A percentile compares a stretch with the other conserved stretches of the same genome.
Conservation (phyloP, 1,140 invertebrate genomes). For the Apolygus lucorum region DNA sequence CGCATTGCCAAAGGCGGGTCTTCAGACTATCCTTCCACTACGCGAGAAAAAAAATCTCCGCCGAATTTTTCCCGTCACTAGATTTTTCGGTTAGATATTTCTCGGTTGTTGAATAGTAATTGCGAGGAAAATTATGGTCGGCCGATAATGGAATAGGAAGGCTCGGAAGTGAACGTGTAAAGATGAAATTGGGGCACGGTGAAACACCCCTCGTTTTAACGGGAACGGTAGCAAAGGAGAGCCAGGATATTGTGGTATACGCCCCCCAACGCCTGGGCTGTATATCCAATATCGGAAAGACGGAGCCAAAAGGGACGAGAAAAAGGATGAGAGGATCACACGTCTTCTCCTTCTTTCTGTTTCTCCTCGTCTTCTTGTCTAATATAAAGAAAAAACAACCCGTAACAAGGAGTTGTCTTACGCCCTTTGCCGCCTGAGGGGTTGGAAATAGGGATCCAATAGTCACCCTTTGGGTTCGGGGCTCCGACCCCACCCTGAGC, state of each 20-base stretch:
- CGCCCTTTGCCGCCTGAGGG: not conserved
- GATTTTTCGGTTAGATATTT: too few species aligned
- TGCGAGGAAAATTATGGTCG: too few species aligned
- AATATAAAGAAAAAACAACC: slow-evolving; percentile 15
- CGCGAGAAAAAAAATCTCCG: too few species aligned
- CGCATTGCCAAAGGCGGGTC: too few species aligned
- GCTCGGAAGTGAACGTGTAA: too few species aligned
- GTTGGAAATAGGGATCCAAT: slow-evolving; percentile 14
- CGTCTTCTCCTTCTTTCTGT: not conserved
- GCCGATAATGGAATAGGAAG: too few species aligned
- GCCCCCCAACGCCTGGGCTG: not conserved
- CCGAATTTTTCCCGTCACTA: too few species aligned
- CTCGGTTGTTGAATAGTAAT: too few species aligned
- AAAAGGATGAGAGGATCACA: slow-evolving; percentile 5
- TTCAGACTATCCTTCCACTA: too few species aligned
- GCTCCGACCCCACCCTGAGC: not conserved
- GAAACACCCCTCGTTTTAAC: slow-evolving; percentile 1
- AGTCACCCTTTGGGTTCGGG: not conserved
- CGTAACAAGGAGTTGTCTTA: slow-evolving; percentile 13
- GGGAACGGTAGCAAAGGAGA: too few species aligned
- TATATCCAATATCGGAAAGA: slow-evolving; percentile 11
- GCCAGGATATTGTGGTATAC: slow-evolving; percentile 9
- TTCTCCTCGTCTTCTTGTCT: slow-evolving; percentile 1
- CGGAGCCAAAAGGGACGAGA: not conserved
- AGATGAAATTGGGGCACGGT: not conserved